Evolutionary conservation across 2,888 invertebrate genomes (phyloP).

Genomic region (Rotaria sp.): DNA sequence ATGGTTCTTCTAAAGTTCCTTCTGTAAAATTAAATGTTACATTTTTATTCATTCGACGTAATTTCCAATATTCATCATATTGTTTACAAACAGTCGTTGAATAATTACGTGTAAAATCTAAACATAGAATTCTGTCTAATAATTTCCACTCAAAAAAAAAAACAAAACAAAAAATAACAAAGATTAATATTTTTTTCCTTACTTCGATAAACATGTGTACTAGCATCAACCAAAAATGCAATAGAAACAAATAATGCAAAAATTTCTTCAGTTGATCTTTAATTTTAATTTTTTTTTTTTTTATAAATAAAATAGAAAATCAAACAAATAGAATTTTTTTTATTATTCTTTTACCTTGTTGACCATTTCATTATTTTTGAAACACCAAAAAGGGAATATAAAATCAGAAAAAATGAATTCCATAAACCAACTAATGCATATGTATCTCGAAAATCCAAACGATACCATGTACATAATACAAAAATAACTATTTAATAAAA

Average conservation of each 20-base stretch:
- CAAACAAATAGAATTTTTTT: too few species aligned
- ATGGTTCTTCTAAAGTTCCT: constrained; percentile 43
- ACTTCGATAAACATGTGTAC: constrained; percentile 59
- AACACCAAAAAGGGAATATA: constrained; percentile 56
- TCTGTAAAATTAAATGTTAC: neutral
- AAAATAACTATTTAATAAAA: neutral
- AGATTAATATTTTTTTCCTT: constrained; percentile 43
- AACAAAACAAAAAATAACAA: neutral
- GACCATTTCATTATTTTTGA: constrained; percentile 62
- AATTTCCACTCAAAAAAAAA: too few species aligned
- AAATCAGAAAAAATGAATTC: constrained; percentile 60
- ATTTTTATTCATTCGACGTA: neutral
- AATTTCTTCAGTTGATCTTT: constrained; percentile 63
- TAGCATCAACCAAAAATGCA: constrained; percentile 61
- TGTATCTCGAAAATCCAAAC: constrained; percentile 60
- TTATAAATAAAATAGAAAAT: too few species aligned
- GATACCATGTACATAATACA: constrained; percentile 57
- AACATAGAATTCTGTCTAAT: neutral
- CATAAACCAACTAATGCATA: constrained; percentile 62
- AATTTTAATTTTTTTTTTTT: neutral
- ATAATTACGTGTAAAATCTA: constrained; percentile 6
- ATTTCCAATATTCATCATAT: constrained; percentile 21
- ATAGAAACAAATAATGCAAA: constrained; percentile 63
- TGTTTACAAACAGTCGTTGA: neutral
- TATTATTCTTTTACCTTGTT: constrained; percentile 53